Evolutionary conservation across 2,888 invertebrate genomes (phyloP), one percentile per base, ranked within the genome.

Genomic region (Cheilosia vernalis): DNA sequence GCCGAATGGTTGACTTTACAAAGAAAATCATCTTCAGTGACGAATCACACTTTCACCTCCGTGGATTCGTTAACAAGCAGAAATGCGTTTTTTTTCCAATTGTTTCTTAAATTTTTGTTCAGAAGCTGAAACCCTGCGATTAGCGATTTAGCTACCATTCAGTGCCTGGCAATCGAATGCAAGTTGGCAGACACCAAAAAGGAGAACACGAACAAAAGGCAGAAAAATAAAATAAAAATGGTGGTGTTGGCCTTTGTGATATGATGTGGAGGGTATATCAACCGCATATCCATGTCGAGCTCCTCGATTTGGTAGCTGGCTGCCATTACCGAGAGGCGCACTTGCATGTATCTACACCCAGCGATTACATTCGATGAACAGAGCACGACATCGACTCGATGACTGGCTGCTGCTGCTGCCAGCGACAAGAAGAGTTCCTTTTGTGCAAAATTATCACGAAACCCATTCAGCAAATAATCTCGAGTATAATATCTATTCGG

Each of bases 401-500:
- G 37, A 37, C 37, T 37, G 37, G 40, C 61, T 30, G 64, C 83
- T 83, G 24, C 24, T 24, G 24, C 24, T 24, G 24, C 24, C 3
- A n/a, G 87, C 63, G 69, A 61, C 70, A 88, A 88, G 85, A 87
- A 87, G 87, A 78, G 76, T 78, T 80, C 88, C 89, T 87, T 87
- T 87, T 83, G 87, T 80, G 87, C 73, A 86, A 87, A 87, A 87
- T 87, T 87, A 88, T 87, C 87, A 87, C 87, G 87, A 88, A 88
- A 87, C 76, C 82, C 87, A 88, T 88, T 87, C 88, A 88, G 84
- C 87, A 88, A 88, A 87, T 87, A 88, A 88, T 88, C 87, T 88
- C 70, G 80, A 86, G 77, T 66, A 87, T 87, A 88, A 88, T 87
- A 87, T 88, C 88, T 88, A 88, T 87, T 88, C 87, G 80, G 83